These are phyloP conservation scores for Eupleurogrammus muticus DNA, from an alignment of 2,797 vertebrate genomes.

Conservation along the genomic window DNA sequence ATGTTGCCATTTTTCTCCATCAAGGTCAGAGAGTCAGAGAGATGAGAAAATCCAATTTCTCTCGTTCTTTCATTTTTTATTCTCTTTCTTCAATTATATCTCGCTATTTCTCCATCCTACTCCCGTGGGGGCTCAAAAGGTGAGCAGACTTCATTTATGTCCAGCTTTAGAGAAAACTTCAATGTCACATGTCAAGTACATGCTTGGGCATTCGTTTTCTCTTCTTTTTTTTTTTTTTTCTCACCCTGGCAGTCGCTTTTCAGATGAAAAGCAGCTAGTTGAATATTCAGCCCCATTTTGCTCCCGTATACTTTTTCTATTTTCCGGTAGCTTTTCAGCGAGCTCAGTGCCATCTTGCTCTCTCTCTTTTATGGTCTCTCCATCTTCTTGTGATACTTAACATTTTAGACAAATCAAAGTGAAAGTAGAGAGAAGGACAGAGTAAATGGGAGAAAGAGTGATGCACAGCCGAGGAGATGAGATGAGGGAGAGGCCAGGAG, in stretches of 20 bases:
- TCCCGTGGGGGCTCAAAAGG: conserved; percentile 22
- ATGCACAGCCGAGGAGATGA: conserved; percentile 11
- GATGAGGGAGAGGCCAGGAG: conserved; percentile 17
- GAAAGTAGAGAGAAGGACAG: conserved; percentile 33
- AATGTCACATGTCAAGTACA: conserved; percentile 63
- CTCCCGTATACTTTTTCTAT: conserved; percentile 19
- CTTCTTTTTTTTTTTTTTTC: conserved; percentile 38
- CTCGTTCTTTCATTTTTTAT: conserved; percentile 18
- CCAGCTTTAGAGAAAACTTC: conserved; percentile 54
- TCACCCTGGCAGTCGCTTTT: conserved; percentile 28
- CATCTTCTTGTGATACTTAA: conserved; percentile 51
- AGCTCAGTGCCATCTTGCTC: conserved; percentile 29
- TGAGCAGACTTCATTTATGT: conserved; percentile 55
- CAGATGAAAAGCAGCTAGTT: conserved; percentile 42
- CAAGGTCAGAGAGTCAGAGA: conserved; percentile 53
- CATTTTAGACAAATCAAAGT: conserved; percentile 71
- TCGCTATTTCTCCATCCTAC: conserved; percentile 29
- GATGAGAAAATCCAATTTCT: conserved; percentile 41
- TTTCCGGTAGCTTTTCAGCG: conserved; percentile 43
- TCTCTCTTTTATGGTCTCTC: conserved; percentile 20
- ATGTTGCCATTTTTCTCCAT: conserved; percentile 31
- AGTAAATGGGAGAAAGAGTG: conserved; percentile 30
- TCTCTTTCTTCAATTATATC: conserved; percentile 39
- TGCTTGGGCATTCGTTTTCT: conserved; percentile 56
- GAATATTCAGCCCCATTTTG: conserved; percentile 47